Evolutionary conservation across 2,888 invertebrate genomes (phyloP).

Genomic region (Danaus chrysippus): DNA sequence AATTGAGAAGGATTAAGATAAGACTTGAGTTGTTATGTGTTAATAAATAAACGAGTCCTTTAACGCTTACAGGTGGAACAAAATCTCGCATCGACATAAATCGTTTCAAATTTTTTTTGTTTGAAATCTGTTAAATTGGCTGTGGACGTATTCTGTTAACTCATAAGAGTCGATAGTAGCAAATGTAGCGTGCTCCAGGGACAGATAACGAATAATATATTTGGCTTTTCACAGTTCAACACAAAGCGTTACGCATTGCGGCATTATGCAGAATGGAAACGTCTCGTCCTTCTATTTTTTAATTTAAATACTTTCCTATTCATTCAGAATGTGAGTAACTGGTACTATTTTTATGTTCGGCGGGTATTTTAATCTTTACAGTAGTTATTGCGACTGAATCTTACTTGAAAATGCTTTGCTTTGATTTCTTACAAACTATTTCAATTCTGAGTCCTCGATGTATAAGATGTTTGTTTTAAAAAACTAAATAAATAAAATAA

Average conservation of each 20-base stretch:
- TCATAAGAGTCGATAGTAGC: constrained; percentile 23
- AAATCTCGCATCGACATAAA: constrained; percentile 2
- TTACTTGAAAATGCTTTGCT: background rate
- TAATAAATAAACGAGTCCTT: too few relatives aligned
- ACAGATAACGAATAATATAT: constrained; percentile 70
- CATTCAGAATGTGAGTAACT: constrained; percentile 21
- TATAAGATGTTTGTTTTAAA: background rate
- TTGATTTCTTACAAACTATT: background rate
- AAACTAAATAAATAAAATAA: too few relatives aligned
- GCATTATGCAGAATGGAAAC: constrained; percentile 44
- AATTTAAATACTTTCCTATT: constrained; percentile 29
- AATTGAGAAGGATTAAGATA: too few relatives aligned
- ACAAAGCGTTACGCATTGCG: constrained; percentile 54
- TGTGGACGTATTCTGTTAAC: constrained; percentile 14
- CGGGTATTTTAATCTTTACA: constrained; percentile 10
- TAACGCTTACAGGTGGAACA: too few relatives aligned
- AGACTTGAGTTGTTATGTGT: too few relatives aligned
- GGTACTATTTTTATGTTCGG: constrained; percentile 6
- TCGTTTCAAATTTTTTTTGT: background rate
- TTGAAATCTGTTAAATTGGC: constrained; percentile 8
- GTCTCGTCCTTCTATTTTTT: constrained; percentile 25
- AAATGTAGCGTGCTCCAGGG: constrained; percentile 53
- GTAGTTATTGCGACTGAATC: constrained; percentile 8
- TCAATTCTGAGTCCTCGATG: background rate
- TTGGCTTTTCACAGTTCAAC: constrained; percentile 56